Evolutionary conservation across 2,797 vertebrate species (phyloP).

Genomic region (Crenichthys baileyi): DNA sequence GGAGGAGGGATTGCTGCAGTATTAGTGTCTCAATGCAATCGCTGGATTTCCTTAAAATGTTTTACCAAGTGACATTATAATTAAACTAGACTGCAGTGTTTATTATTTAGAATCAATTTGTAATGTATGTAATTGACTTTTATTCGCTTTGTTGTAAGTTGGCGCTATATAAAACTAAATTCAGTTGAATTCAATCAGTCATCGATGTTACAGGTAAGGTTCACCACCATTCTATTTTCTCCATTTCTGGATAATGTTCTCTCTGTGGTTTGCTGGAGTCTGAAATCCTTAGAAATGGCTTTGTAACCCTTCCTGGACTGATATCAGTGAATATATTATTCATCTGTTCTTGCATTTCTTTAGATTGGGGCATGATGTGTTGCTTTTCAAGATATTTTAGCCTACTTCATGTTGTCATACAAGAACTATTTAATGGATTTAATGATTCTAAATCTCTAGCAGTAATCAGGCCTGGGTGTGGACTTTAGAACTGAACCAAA

Average conservation of each 20-base stretch:
- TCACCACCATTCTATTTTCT: neutral
- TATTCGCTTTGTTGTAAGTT: neutral
- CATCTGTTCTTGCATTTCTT: neutral
- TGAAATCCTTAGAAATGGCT: neutral
- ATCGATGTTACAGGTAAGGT: neutral
- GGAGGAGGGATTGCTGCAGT: neutral
- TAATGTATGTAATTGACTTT: neutral
- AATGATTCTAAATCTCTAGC: neutral
- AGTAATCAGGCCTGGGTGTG: neutral
- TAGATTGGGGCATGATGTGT: neutral
- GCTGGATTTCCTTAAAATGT: neutral
- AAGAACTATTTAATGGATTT: neutral
- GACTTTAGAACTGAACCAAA: neutral
- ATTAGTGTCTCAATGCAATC: neutral
- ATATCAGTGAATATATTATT: neutral
- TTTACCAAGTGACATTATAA: neutral
- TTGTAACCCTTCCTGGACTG: neutral
- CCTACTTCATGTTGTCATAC: neutral
- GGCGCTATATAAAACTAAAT: neutral
- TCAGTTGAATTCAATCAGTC: neutral
- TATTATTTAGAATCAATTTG: neutral
- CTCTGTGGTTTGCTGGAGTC: neutral
- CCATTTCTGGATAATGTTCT: neutral
- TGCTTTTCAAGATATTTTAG: neutral
- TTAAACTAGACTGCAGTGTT: neutral